Percentiles rank a stretch among this genome's conserved stretches.
Conservation (phyloP, 1,140 invertebrate genomes). For the Drosophila mauritiana region DNA sequence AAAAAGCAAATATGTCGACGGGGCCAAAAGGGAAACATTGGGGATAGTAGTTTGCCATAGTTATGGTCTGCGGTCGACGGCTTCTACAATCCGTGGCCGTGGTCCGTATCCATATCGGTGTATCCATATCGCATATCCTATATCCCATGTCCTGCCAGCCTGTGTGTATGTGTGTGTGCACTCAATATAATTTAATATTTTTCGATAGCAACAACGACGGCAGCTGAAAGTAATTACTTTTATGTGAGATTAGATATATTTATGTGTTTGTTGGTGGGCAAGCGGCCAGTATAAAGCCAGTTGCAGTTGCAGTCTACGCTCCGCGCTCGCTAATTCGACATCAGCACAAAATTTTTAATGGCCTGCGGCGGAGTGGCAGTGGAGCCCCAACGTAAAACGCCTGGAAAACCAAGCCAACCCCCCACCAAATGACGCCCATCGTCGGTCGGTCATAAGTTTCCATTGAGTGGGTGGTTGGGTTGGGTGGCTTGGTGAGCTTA, state of each 20-base stretch:
- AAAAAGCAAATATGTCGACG: slow-evolving; percentile 73
- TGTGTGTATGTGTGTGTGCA: slow-evolving; percentile 39
- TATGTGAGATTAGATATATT: slow-evolving; percentile 81
- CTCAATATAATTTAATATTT: slow-evolving; percentile 83
- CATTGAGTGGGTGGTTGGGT: background rate
- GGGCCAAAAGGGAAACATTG: slow-evolving; percentile 53
- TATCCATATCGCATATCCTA: slow-evolving; percentile 1
- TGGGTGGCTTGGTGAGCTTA: slow-evolving; percentile 6
- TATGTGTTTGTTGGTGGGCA: slow-evolving; percentile 49
- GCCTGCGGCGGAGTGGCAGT: slow-evolving; percentile 25
- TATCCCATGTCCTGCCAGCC: background rate
- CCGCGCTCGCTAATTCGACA: slow-evolving; percentile 65
- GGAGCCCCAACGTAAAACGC: background rate
- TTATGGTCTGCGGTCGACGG: slow-evolving; percentile 62
- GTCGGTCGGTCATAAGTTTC: slow-evolving; percentile 14
- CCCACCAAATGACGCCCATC: background rate
- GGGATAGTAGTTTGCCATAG: slow-evolving; percentile 40
- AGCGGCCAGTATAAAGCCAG: background rate
- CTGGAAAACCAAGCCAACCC: background rate
- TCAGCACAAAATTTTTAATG: slow-evolving; percentile 76
- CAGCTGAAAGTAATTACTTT: slow-evolving; percentile 83
- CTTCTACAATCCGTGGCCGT: slow-evolving; percentile 16
- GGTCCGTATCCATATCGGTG: slow-evolving; percentile 4
- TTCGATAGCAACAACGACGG: slow-evolving; percentile 77
- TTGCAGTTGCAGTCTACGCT: slow-evolving; percentile 4